Percentiles rank a stretch among this genome's conserved stretches.
phyloP scores from a whole-genome alignment of 2,797 vertebrate species.

The Sebastes steindachneri region DNA sequence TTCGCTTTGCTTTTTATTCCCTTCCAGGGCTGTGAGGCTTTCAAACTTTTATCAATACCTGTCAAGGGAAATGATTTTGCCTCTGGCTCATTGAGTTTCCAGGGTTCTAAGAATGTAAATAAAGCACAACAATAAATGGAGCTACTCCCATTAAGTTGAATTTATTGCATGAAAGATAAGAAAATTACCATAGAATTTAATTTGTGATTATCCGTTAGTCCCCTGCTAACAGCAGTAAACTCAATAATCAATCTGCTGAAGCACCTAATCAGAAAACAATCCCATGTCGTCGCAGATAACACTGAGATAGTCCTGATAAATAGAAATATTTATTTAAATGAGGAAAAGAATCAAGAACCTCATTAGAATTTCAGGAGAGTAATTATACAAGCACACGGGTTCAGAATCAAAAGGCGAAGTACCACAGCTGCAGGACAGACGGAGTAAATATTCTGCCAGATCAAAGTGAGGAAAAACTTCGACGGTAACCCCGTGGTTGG shows the following conservation, averaged over 20 bases:
- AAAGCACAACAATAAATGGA: neutral
- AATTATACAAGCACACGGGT: neutral
- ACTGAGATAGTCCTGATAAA: neutral
- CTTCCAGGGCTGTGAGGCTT: neutral
- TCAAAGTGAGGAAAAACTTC: slow-evolving; percentile 25
- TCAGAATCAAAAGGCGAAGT: neutral
- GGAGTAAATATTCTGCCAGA: slow-evolving; percentile 17
- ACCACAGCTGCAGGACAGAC: slow-evolving; percentile 17
- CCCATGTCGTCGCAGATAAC: neutral
- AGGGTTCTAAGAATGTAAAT: neutral
- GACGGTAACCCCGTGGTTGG: neutral
- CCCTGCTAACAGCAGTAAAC: neutral
- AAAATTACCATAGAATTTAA: neutral
- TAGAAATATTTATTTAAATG: no score
- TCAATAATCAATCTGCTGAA: neutral
- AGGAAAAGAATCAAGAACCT: no score
- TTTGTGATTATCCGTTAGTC: neutral
- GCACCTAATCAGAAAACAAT: neutral
- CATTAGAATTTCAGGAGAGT: neutral
- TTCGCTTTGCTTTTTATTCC: no score
- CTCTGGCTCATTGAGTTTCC: neutral
- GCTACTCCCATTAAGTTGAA: neutral
- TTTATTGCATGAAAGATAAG: neutral
- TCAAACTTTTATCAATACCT: neutral
- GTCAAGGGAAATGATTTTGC: neutral